Conservation (phyloP, 2,113 vertebrate species). For the Platichthys stellatus region DNA sequence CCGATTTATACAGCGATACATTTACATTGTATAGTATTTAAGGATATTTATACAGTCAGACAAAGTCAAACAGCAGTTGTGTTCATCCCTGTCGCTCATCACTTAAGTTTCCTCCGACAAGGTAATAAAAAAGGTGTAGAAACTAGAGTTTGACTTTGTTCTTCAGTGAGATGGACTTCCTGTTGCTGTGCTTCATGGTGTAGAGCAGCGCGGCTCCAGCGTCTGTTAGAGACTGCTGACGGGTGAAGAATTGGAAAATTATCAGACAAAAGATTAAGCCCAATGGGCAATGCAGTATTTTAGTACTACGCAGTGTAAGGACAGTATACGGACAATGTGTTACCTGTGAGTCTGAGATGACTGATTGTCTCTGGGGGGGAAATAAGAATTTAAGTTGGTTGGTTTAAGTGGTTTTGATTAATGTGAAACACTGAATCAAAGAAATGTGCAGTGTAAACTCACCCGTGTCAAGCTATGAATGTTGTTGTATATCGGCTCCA, state of each 20-base stretch:
- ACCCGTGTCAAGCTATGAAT: constrained; percentile 66
- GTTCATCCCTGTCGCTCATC: constrained; percentile 9
- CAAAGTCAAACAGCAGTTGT: constrained; percentile 3
- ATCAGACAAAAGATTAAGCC: background rate
- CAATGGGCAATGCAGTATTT: background rate
- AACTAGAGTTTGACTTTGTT: constrained; percentile 38
- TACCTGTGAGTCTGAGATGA: constrained; percentile 72
- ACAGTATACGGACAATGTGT: background rate
- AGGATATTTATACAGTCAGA: constrained; percentile 13
- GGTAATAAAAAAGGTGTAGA: constrained; percentile 32
- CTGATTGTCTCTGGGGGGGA: constrained; percentile 55
- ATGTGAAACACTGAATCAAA: background rate
- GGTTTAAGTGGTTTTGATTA: background rate
- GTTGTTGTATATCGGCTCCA: constrained; percentile 71
- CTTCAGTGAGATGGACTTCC: constrained; percentile 62
- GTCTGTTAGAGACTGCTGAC: constrained; percentile 74
- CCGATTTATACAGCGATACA: background rate
- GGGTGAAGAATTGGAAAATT: constrained; percentile 10
- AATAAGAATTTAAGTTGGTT: background rate
- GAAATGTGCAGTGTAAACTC: constrained; percentile 18
- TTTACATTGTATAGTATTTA: background rate
- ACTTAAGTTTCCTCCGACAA: constrained; percentile 20
- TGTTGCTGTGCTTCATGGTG: constrained; percentile 77
- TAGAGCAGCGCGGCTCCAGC: constrained; percentile 75
- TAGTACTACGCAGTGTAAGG: background rate